Conservation (phyloP, 2,113 vertebrate genomes). For the Anseranas semipalmata region DNA sequence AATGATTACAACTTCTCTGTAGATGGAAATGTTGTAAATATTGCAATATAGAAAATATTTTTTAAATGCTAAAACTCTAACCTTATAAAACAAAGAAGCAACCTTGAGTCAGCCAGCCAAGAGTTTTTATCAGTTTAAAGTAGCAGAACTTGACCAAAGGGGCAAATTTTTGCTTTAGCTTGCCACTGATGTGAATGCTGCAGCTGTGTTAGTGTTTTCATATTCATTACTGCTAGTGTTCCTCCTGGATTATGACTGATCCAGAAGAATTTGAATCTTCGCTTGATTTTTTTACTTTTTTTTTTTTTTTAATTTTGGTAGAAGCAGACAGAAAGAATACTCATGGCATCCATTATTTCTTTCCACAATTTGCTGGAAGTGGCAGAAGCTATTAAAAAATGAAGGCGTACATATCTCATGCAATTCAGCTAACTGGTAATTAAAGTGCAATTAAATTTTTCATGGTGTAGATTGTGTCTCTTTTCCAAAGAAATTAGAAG, state of each 20-base stretch:
- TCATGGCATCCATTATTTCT: conserved; percentile 71
- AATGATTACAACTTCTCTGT: neutral
- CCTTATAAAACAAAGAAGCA: conserved; percentile 35
- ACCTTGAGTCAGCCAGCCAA: conserved; percentile 9
- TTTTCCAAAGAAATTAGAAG: conserved; percentile 63
- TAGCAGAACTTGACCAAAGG: conserved; percentile 44
- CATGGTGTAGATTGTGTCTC: conserved; percentile 60
- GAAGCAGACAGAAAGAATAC: conserved; percentile 33
- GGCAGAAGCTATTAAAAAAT: conserved; percentile 72
- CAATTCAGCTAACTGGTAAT: conserved; percentile 73
- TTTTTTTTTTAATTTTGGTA: conserved; percentile 45
- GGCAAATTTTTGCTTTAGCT: conserved; percentile 20
- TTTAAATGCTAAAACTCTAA: neutral
- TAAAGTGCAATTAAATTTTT: conserved; percentile 78
- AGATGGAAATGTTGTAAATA: neutral
- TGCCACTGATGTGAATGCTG: neutral
- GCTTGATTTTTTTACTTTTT: neutral
- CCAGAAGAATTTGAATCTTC: conserved; percentile 61
- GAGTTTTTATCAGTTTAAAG: conserved; percentile 62
- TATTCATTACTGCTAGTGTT: conserved; percentile 45
- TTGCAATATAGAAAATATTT: neutral
- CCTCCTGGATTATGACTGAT: conserved; percentile 48
- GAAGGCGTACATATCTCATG: conserved; percentile 71
- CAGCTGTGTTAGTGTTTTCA: conserved; percentile 21
- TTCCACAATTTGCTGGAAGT: conserved; percentile 67